Percentiles rank a stretch among this genome's conserved stretches.
Evolutionary conservation across 1,140 invertebrate genomes (phyloP).

Genomic region (Apolygus lucorum): DNA sequence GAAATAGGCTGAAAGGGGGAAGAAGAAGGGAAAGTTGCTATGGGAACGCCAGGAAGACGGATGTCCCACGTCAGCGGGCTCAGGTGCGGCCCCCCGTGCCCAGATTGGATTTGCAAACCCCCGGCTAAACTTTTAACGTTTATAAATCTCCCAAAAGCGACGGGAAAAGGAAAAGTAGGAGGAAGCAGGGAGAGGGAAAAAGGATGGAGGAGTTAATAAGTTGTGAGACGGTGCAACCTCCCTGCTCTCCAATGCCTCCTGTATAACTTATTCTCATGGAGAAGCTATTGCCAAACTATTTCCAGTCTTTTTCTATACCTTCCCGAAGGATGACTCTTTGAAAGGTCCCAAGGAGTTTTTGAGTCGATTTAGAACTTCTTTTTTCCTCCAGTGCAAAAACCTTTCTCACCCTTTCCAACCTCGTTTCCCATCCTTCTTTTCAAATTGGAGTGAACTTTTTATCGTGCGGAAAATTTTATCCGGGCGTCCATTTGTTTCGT

Average conservation of each 20-base stretch:
- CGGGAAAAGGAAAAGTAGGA: neutral
- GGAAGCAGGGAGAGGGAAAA: neutral
- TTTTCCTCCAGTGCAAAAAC: neutral
- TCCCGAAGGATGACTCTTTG: neutral
- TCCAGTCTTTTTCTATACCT: neutral
- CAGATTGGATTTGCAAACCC: constrained; percentile 19
- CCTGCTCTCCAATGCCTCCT: neutral
- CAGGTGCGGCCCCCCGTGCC: constrained; percentile 6
- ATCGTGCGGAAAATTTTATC: neutral
- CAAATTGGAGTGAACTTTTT: neutral
- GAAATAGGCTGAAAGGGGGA: neutral
- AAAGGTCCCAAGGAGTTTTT: neutral
- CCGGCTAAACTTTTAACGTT: constrained; percentile 17
- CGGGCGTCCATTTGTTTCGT: neutral
- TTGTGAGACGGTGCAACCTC: neutral
- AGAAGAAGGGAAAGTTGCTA: constrained; percentile 13
- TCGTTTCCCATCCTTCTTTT: neutral
- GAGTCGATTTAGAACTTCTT: neutral
- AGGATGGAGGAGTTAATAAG: constrained; percentile 17
- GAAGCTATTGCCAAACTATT: constrained; percentile 18
- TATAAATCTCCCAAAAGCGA: constrained; percentile 13
- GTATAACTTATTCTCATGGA: neutral
- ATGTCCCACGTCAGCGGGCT: constrained; percentile 5
- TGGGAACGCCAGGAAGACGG: constrained; percentile 15
- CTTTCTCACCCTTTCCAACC: neutral